Base-by-base conservation (phyloP, 2,888 invertebrate species). In the Lobophora halterata region DNA sequence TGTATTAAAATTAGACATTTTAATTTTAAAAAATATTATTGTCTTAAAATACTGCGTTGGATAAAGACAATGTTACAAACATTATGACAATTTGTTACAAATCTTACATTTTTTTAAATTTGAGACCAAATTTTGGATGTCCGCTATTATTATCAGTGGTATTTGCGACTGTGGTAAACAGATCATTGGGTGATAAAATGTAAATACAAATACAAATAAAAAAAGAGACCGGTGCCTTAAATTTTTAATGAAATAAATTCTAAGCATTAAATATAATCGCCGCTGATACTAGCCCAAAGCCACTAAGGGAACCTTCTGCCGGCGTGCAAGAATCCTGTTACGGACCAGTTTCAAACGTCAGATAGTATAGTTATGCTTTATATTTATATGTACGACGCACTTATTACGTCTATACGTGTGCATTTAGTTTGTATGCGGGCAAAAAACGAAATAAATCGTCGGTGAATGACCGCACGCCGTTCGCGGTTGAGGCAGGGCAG, bases 401-500 rank as follows among this genome's bases (percentile, higher is more conserved):
- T 67, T 79, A 73, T 75, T 72, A 71, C 49, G 45, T 47, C 19
- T 64, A 58, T 69, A 71, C 60, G 71, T 72, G 42, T 48, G 43
- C 69, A 73, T 77, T 73, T 72, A 72, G 73, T 75, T 76, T 73
- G 79, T 73, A 79, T 79, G 81, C 73, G 79, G 80, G 81, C 64
- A 82, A 85, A 85, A 83, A 86, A 83, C 76, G 64, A 83, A 86
- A 85, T 75, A 76, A 78, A 72, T 73, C 46, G 49, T 42, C 71
- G 79, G 85, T 85, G 75, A 83, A 79, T 62, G 82, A 72, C 81
- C 83, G 71, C 63, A 28, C 58, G 53, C 55, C 44, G 55, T 55
- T 57, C 67, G 69, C 67, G 65, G 76, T 81, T 82, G 78, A 68
- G 80, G 80, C 62, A 76, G 82, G 80, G 74, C 75, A 73, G 74